Evolutionary conservation across 1,140 invertebrate genomes (phyloP).

Genomic region (Aphelinus atriplicis): DNA sequence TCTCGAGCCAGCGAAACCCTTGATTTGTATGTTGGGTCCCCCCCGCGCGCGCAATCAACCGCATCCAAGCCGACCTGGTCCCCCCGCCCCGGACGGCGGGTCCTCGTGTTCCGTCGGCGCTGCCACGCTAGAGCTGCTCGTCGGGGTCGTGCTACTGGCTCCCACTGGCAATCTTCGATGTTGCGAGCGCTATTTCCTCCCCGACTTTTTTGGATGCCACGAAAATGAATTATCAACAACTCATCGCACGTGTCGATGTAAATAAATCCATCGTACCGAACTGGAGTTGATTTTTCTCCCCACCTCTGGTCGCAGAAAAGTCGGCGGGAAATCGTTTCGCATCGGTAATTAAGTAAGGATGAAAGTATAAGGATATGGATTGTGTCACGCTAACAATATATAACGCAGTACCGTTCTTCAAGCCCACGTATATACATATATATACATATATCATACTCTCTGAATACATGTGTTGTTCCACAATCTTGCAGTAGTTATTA

Average conservation of each 20-base stretch:
- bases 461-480: constrained; percentile 26
- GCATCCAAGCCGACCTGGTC: background rate
- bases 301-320: too few species aligned
- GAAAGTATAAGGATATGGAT: background rate
- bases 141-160: constrained; percentile 25
- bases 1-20: too few species aligned
- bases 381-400: constrained; percentile 18
- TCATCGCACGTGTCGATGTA: too few species aligned
- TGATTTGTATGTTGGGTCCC: too few species aligned
- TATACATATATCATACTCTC: constrained; percentile 15
- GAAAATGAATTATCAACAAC: too few species aligned
- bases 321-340: too few species aligned
- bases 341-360: background rate
- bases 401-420: constrained; percentile 15
- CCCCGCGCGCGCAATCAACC: background rate
- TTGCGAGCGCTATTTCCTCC: background rate
- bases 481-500: constrained; percentile 21
- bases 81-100: background rate
- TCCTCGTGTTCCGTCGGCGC: constrained; percentile 7
- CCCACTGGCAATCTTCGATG: constrained; percentile 27
- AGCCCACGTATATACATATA: constrained; percentile 11
- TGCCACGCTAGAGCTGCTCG: background rate
- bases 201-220: too few species aligned
- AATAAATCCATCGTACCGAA: too few species aligned
- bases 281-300: too few species aligned